Evolutionary conservation across 2,113 vertebrate genomes (phyloP).

Genomic region (Cavia aperea): DNA sequence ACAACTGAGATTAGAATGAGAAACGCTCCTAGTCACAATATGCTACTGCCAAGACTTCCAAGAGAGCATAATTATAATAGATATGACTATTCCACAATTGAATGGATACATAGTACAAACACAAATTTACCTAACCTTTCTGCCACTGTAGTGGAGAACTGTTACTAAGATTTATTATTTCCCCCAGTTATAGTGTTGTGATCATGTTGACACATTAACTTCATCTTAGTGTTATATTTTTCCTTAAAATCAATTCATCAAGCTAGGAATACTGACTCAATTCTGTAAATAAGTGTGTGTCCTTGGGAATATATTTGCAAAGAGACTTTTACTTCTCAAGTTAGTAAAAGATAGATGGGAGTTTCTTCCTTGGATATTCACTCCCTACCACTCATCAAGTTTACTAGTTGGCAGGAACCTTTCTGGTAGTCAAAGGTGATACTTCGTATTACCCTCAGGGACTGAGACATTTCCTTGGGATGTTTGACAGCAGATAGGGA

Average conservation of each 20-base stretch:
- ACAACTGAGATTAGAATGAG: neutral
- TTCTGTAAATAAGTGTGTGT: neutral
- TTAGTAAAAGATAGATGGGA: neutral
- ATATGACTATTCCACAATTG: neutral
- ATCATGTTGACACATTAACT: neutral
- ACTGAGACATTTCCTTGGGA: neutral
- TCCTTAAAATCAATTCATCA: neutral
- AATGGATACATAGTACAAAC: neutral
- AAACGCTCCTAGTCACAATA: neutral
- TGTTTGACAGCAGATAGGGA: neutral
- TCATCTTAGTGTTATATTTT: neutral
- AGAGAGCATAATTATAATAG: neutral
- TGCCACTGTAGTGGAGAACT: neutral
- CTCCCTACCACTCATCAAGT: neutral
- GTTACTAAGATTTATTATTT: neutral
- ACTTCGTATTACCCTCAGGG: neutral
- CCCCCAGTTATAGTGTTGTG: neutral
- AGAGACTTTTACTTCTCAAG: neutral
- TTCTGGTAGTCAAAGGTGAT: neutral
- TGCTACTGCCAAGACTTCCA: neutral
- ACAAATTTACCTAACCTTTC: neutral
- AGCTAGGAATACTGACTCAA: neutral
- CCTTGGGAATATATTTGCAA: neutral
- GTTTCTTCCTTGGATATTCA: neutral
- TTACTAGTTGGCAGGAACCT: neutral